phyloP scores from a whole-genome alignment of 2,888 invertebrate genomes.

The Bimastos eiseni region DNA sequence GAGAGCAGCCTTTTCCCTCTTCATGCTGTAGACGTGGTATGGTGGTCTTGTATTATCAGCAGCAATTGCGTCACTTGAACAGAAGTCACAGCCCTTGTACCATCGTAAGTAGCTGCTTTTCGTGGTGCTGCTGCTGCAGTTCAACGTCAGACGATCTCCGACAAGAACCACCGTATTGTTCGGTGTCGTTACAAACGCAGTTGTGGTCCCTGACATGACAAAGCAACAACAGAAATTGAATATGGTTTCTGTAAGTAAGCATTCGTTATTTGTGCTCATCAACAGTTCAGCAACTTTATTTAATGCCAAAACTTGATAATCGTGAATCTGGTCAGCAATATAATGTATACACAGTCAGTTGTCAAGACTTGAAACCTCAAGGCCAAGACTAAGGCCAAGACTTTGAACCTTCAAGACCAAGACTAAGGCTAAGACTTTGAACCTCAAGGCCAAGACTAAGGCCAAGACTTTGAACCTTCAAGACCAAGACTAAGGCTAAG shows the following conservation, averaged over 20 bases:
- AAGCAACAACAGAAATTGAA: not conserved
- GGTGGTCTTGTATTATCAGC: not conserved
- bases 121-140: conserved; percentile 13
- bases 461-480: too few species aligned
- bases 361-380: too few species aligned
- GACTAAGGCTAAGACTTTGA: too few species aligned
- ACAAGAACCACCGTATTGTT: not conserved
- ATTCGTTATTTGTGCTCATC: not conserved
- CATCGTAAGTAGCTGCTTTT: not conserved
- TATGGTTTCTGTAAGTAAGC: not conserved
- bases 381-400: too few species aligned
- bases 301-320: too few species aligned
- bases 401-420: too few species aligned
- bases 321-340: not conserved
- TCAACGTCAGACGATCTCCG: not conserved
- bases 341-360: not conserved
- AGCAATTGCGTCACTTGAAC: not conserved
- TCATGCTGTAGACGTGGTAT: not conserved
- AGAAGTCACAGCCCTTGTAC: not conserved
- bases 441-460: too few species aligned
- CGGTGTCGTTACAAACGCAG: not conserved
- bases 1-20: not conserved
- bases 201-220: not conserved
- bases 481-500: too few species aligned
- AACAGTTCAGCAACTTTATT: not conserved